Conservation (phyloP, 37 sponge, comb jelly and placozoan species). For the Theonella swinhoei region DNA sequence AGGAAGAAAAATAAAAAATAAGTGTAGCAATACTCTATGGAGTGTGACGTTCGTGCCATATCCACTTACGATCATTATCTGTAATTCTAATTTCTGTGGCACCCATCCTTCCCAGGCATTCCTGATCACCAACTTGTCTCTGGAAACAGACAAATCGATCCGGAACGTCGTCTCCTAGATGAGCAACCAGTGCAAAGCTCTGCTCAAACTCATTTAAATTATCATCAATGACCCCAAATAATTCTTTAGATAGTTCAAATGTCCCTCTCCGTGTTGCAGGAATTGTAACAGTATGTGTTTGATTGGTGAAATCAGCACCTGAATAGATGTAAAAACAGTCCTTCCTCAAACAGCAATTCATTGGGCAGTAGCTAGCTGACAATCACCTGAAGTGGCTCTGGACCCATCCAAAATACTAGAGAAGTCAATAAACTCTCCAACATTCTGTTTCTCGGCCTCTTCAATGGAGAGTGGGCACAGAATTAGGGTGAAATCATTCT, state of each 20-base stretch:
- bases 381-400: too few relatives aligned
- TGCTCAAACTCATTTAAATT: not conserved
- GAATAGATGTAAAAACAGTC: too few relatives aligned
- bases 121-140: not conserved
- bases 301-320: not conserved
- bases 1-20: too few relatives aligned
- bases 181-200: not conserved
- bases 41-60: not conserved
- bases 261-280: not conserved
- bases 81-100: not conserved
- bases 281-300: not conserved
- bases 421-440: too few relatives aligned
- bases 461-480: not conserved
- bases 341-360: too few relatives aligned
- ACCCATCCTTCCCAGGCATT: not conserved
- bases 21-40: not conserved
- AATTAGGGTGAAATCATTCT: not conserved
- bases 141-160: not conserved
- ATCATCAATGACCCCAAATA: not conserved
- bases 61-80: not conserved
- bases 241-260: not conserved
- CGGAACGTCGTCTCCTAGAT: not conserved
- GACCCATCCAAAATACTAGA: too few relatives aligned
- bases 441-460: too few relatives aligned
- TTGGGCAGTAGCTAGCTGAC: too few relatives aligned